These are phyloP conservation scores for Rhogogaster chlorosoma DNA, from an alignment of 2,888 invertebrate genomes.

Conservation along the genomic window DNA sequence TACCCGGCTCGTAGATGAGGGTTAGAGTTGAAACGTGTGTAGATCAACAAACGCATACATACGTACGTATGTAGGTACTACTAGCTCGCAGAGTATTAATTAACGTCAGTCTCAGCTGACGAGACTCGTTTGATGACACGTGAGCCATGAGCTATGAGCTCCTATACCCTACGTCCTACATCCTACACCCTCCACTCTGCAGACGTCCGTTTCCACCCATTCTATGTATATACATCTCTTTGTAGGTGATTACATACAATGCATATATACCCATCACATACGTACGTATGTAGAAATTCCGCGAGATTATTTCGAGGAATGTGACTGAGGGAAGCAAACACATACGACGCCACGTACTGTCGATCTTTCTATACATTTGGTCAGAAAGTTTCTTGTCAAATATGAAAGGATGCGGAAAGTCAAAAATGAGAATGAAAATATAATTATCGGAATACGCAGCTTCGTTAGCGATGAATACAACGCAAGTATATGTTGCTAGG, in stretches of 20 bases:
- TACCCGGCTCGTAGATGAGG: background rate
- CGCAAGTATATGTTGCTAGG: background rate
- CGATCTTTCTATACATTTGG: background rate
- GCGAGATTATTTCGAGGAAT: background rate
- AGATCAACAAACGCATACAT: background rate
- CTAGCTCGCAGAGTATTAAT: slow-evolving; percentile 69
- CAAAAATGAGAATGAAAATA: background rate
- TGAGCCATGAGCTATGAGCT: slow-evolving; percentile 60
- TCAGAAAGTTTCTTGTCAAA: background rate
- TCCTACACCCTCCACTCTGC: background rate
- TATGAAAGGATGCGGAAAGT: background rate
- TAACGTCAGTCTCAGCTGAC: slow-evolving; percentile 70
- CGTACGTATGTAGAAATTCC: background rate
- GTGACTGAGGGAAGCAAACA: background rate
- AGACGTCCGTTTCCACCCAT: background rate
- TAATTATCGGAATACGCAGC: background rate
- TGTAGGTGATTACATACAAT: background rate
- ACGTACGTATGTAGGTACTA: no score
- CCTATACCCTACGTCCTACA: background rate
- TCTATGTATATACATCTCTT: background rate
- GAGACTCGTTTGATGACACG: slow-evolving; percentile 68
- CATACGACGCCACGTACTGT: background rate
- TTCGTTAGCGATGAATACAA: background rate
- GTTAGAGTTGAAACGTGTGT: background rate
- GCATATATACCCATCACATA: background rate